Percentiles rank a stretch among this genome's conserved stretches.
Evolutionary conservation across 2,113 vertebrate genomes (phyloP).

Genomic region (Podarcis raffonei): DNA sequence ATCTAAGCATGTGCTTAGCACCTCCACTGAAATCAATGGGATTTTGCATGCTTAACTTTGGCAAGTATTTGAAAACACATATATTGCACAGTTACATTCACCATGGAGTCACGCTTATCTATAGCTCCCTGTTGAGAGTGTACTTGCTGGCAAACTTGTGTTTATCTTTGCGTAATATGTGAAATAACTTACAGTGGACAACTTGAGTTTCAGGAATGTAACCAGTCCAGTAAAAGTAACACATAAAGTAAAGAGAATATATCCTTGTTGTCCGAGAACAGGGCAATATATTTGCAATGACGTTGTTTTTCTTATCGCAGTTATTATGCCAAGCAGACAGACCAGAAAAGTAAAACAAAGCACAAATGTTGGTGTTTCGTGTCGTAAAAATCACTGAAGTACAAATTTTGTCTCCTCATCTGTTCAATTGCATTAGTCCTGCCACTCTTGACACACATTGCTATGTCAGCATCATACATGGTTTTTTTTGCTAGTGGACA

Average conservation of each 20-base stretch:
- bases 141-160: not conserved
- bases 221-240: not conserved
- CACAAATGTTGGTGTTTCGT: not conserved
- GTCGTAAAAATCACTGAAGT: not conserved
- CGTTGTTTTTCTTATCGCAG: slow-evolving; percentile 1
- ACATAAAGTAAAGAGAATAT: not conserved
- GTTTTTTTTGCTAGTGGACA: not conserved
- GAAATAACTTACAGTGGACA: not conserved
- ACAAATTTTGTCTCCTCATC: not conserved
- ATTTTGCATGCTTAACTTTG: not conserved
- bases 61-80: not conserved
- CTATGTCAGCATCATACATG: not conserved
- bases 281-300: not conserved
- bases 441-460: not conserved
- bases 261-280: slow-evolving; percentile 11
- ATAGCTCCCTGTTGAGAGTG: not conserved
- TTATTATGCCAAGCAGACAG: not conserved
- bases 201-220: not conserved
- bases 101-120: not conserved
- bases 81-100: not conserved
- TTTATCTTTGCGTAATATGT: not conserved
- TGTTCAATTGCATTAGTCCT: not conserved
- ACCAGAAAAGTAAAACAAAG: not conserved
- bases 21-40: not conserved
- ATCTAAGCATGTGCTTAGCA: not conserved